A percentile compares a stretch with the other conserved stretches of the same genome.
Conservation (phyloP, 2,888 invertebrate genomes). For the Drosophila putrida region DNA sequence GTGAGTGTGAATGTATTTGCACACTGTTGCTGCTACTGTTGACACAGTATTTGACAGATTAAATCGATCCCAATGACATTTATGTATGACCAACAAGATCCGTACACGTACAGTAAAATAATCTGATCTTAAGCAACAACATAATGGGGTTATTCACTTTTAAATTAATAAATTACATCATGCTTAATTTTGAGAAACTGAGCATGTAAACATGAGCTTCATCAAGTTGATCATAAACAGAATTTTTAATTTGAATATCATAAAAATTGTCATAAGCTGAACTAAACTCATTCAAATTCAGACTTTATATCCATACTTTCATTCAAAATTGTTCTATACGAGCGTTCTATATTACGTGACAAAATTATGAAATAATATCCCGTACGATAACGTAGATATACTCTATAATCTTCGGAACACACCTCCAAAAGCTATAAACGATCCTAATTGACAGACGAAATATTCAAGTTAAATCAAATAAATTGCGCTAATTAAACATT, state of each 20-base stretch:
- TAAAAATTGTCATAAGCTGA: not conserved
- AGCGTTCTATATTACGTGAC: constrained; percentile 16
- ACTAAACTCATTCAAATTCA: not conserved
- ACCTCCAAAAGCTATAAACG: constrained; percentile 17
- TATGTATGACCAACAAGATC: not conserved
- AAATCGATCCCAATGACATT: constrained; percentile 18
- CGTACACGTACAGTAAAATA: not conserved
- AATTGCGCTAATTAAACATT: constrained; percentile 31
- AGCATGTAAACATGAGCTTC: not conserved
- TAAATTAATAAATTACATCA: constrained; percentile 3
- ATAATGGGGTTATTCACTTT: constrained; percentile 2
- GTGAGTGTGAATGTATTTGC: constrained; percentile 3
- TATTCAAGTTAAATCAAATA: constrained; percentile 6
- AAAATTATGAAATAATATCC: not conserved
- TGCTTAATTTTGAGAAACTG: not conserved
- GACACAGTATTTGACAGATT: constrained; percentile 26
- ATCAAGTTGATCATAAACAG: too few relatives aligned
- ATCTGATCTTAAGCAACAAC: constrained; percentile 4
- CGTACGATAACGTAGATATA: not conserved
- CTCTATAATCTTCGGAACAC: constrained; percentile 16
- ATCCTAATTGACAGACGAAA: constrained; percentile 20
- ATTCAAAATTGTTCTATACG: not conserved
- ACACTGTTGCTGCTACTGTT: constrained; percentile 11
- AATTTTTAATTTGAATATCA: too few relatives aligned
- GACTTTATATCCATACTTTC: not conserved